Conservation (phyloP, 2,888 invertebrate genomes). For the Crocallis elinguaria region DNA sequence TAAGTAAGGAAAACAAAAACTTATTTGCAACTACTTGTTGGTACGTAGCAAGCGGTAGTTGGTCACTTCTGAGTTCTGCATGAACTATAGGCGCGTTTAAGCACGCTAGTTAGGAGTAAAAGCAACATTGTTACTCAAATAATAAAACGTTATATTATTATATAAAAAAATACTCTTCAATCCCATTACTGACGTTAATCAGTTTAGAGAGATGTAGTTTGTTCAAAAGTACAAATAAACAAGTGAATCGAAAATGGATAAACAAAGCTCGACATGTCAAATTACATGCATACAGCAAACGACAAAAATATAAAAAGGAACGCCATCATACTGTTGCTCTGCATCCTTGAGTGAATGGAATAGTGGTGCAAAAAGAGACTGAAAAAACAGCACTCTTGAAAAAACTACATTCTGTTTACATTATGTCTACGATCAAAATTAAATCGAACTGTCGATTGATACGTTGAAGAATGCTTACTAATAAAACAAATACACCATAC, state of each 20-base stretch:
- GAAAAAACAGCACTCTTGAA: not conserved
- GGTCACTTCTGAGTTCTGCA: conserved; percentile 29
- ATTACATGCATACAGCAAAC: not conserved
- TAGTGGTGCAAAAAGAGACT: too few species aligned
- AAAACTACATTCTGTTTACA: conserved; percentile 1
- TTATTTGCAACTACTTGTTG: conserved; percentile 62
- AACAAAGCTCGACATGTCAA: too few species aligned
- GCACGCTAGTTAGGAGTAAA: conserved; percentile 38
- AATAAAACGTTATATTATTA: conserved; percentile 9
- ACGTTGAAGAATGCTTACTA: conserved; percentile 28
- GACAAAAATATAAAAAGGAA: not conserved
- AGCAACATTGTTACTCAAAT: conserved; percentile 37
- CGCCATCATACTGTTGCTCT: too few species aligned
- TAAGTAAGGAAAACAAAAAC: conserved; percentile 76
- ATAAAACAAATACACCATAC: not conserved
- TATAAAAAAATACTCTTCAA: not conserved
- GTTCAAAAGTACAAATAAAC: conserved; percentile 1
- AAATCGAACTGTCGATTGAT: conserved; percentile 1
- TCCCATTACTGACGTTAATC: not conserved
- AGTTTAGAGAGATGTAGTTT: conserved; percentile 1
- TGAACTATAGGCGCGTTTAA: conserved; percentile 35
- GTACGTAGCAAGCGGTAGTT: conserved; percentile 27
- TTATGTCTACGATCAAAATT: not conserved
- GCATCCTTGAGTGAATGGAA: too few species aligned
- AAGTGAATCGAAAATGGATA: too few species aligned